A percentile compares a stretch with the other conserved stretches of the same genome.
These are phyloP conservation scores for Drosophila kohkoa DNA, from an alignment of 1,140 invertebrate genomes.

Conservation along the genomic window DNA sequence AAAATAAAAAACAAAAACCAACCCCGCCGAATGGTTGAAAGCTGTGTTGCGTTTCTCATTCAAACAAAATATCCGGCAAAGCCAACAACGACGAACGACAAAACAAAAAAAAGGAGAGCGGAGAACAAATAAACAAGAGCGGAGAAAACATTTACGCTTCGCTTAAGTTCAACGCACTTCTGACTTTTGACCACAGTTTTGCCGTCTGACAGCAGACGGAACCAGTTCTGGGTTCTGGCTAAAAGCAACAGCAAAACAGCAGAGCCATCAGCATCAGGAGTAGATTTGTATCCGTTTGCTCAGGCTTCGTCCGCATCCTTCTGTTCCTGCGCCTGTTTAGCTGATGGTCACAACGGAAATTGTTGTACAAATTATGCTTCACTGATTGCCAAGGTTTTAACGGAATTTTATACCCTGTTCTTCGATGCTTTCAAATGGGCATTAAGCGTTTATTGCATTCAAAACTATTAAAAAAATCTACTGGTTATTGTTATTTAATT, in stretches of 20 bases:
- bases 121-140: constrained; percentile 21
- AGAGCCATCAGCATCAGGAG: constrained; percentile 8
- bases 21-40: not conserved
- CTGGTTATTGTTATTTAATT: too few species aligned
- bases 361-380: constrained; percentile 76
- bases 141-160: constrained; percentile 68
- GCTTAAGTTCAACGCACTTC: constrained; percentile 69
- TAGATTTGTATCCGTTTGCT: constrained; percentile 39
- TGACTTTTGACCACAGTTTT: constrained; percentile 70
- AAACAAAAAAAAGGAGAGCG: constrained; percentile 25
- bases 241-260: too few species aligned
- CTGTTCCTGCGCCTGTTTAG: constrained; percentile 18
- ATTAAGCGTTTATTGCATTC: not conserved
- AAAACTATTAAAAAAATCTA: not conserved
- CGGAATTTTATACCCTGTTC: constrained; percentile 24
- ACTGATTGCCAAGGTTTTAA: constrained; percentile 62
- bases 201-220: constrained; percentile 41
- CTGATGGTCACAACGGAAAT: constrained; percentile 55
- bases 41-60: constrained; percentile 31
- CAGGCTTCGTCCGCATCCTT: constrained; percentile 21
- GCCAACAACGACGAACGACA: constrained; percentile 2
- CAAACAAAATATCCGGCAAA: constrained; percentile 39
- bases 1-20: too few species aligned
- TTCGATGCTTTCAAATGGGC: not conserved
- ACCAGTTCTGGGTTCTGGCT: constrained; percentile 1